phyloP scores from a whole-genome alignment of 2,888 invertebrate species.

The Melanargia galathea region DNA sequence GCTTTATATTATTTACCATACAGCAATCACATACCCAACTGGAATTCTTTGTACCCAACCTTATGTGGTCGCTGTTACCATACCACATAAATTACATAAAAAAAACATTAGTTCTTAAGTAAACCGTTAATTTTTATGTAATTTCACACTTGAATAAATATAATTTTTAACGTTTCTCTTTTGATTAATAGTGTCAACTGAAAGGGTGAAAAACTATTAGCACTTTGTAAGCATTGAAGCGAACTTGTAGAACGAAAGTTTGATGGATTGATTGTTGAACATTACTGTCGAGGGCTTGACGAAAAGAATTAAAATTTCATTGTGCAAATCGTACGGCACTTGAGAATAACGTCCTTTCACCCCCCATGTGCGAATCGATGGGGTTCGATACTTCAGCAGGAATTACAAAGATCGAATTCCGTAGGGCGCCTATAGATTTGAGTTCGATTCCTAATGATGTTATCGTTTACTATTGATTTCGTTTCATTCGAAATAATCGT shows the following conservation, averaged over 20 bases:
- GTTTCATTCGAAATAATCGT: constrained; percentile 38
- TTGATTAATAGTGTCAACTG: constrained; percentile 58
- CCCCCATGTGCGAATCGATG: constrained; percentile 53
- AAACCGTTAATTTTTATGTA: constrained; percentile 18
- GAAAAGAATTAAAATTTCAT: constrained; percentile 70
- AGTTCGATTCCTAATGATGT: constrained; percentile 72
- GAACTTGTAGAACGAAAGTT: constrained; percentile 65
- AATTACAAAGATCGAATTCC: constrained; percentile 42
- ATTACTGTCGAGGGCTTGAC: constrained; percentile 58
- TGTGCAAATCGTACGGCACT: constrained; percentile 60
- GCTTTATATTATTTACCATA: no score
- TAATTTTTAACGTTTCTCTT: constrained; percentile 25
- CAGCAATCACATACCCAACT: no score
- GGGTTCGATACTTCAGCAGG: constrained; percentile 46
- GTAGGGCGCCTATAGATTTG: constrained; percentile 63
- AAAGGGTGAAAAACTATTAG: constrained; percentile 49
- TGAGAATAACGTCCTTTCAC: constrained; percentile 52
- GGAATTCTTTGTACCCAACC: no score
- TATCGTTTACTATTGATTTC: constrained; percentile 60
- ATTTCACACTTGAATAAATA: constrained; percentile 24
- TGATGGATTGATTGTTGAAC: constrained; percentile 67
- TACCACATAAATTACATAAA: no score
- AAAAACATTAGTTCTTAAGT: no score
- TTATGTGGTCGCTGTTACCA: no score
- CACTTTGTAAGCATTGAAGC: constrained; percentile 23